These are phyloP conservation scores for Pygoscelis adeliae DNA, from an alignment of 2,113 vertebrate genomes.

Conservation along the genomic window DNA sequence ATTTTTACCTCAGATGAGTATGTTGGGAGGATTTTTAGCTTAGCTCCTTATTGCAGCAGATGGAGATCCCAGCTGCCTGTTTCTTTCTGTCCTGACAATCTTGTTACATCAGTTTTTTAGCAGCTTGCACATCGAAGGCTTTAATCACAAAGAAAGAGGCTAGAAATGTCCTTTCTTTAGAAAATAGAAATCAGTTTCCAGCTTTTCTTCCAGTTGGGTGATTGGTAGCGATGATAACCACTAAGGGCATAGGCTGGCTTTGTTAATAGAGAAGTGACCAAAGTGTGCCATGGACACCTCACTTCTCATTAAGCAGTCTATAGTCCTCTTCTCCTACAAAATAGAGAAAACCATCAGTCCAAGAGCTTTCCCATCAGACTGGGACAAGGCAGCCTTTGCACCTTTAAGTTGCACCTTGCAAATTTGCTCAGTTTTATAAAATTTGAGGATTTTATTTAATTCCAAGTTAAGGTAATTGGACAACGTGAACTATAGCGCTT, in stretches of 20 bases:
- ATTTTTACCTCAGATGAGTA: constrained; percentile 43
- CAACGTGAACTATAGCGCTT: background rate
- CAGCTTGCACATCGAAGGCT: background rate
- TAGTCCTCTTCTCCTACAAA: background rate
- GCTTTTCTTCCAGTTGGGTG: background rate
- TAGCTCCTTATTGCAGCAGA: constrained; percentile 58
- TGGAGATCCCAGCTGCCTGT: constrained; percentile 65
- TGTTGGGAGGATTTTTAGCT: constrained; percentile 41
- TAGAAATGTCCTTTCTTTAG: constrained; percentile 24
- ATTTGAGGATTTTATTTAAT: background rate
- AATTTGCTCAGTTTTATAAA: background rate
- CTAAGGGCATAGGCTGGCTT: background rate
- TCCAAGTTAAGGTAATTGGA: background rate
- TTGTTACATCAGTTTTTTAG: constrained; percentile 63
- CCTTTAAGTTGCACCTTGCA: background rate
- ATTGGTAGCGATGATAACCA: background rate
- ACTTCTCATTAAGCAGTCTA: background rate
- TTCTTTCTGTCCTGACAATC: constrained; percentile 58
- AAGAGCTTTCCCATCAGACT: background rate
- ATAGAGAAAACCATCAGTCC: background rate
- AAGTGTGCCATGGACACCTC: background rate
- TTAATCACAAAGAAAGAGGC: constrained; percentile 42
- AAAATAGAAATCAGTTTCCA: background rate
- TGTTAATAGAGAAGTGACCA: background rate
- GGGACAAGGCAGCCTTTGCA: background rate